Evolutionary conservation across 1,140 invertebrate genomes (phyloP).

Genomic region (Lepidurus arcticus): DNA sequence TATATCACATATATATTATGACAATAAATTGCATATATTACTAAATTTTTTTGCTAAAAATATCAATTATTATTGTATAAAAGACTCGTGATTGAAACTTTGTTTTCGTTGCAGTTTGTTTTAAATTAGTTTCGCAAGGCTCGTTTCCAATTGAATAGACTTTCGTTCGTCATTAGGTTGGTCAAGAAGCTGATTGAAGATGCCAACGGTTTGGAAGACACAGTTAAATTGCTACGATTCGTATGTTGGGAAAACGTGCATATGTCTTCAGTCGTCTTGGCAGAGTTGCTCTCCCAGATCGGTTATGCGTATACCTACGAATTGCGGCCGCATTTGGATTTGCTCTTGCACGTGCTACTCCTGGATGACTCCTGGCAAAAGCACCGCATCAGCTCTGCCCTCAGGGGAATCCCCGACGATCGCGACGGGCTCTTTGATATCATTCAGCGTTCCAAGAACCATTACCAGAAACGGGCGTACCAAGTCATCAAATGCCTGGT

Average conservation of each 20-base stretch:
- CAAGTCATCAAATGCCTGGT: slow-evolving; percentile 95
- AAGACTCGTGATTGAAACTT: too few relatives aligned
- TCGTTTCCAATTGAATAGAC: slow-evolving; percentile 24
- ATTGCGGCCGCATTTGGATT: slow-evolving; percentile 81
- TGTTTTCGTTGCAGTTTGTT: not conserved
- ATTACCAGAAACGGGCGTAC: slow-evolving; percentile 94
- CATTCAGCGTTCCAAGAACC: slow-evolving; percentile 81
- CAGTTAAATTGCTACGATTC: slow-evolving; percentile 79
- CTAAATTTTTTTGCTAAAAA: too few relatives aligned
- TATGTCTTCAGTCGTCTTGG: slow-evolving; percentile 79
- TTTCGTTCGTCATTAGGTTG: slow-evolving; percentile 56
- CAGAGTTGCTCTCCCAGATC: slow-evolving; percentile 80
- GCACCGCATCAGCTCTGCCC: slow-evolving; percentile 83
- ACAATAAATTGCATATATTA: too few relatives aligned
- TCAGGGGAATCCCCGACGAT: slow-evolving; percentile 86
- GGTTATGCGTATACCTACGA: slow-evolving; percentile 93
- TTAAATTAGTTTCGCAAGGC: slow-evolving; percentile 24
- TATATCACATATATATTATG: too few relatives aligned
- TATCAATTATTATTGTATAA: too few relatives aligned
- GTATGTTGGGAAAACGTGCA: slow-evolving; percentile 94
- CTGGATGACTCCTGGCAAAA: slow-evolving; percentile 95
- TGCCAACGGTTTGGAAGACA: slow-evolving; percentile 82
- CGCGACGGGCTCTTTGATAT: slow-evolving; percentile 89
- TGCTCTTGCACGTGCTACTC: slow-evolving; percentile 76
- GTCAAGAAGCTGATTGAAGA: slow-evolving; percentile 95